Evolutionary conservation across 2,113 vertebrate species (phyloP).

Genomic region (Anguilla japonica): DNA sequence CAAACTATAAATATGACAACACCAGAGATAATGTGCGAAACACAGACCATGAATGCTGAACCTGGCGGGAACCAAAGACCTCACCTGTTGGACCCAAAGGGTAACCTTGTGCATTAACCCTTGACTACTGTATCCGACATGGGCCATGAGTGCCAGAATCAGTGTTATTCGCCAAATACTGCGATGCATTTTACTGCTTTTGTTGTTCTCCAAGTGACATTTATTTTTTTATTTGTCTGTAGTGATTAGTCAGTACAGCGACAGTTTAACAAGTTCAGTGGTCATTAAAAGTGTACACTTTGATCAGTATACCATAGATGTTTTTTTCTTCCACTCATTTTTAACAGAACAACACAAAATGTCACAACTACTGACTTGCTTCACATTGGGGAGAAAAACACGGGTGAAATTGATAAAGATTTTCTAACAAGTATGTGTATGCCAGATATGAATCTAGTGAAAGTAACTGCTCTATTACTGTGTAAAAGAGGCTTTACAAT

Average conservation of each 20-base stretch:
- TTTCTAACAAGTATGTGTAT: slow-evolving; percentile 28
- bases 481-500: slow-evolving; percentile 36
- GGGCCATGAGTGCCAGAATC: slow-evolving; percentile 47
- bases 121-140: slow-evolving; percentile 54
- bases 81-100: slow-evolving; percentile 3
- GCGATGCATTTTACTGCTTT: slow-evolving; percentile 63
- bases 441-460: slow-evolving; percentile 41
- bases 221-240: slow-evolving; percentile 42
- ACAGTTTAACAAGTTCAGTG: slow-evolving; percentile 25
- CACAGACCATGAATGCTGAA: slow-evolving; percentile 61
- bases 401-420: slow-evolving; percentile 15
- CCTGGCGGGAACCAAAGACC: slow-evolving; percentile 48
- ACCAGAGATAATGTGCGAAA: slow-evolving; percentile 58
- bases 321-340: slow-evolving; percentile 7
- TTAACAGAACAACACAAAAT: slow-evolving; percentile 29
- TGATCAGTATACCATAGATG: slow-evolving; percentile 11
- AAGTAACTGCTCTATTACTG: slow-evolving; percentile 43
- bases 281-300: slow-evolving; percentile 22
- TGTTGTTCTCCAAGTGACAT: slow-evolving; percentile 55
- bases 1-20: slow-evolving; percentile 60
- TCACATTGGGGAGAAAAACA: background rate
- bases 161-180: slow-evolving; percentile 40
- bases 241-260: slow-evolving; percentile 48
- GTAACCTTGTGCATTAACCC: slow-evolving; percentile 33
- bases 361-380: slow-evolving; percentile 43